Conservation (phyloP, 2,797 vertebrate species). For the Pyrrhura leucotis region DNA sequence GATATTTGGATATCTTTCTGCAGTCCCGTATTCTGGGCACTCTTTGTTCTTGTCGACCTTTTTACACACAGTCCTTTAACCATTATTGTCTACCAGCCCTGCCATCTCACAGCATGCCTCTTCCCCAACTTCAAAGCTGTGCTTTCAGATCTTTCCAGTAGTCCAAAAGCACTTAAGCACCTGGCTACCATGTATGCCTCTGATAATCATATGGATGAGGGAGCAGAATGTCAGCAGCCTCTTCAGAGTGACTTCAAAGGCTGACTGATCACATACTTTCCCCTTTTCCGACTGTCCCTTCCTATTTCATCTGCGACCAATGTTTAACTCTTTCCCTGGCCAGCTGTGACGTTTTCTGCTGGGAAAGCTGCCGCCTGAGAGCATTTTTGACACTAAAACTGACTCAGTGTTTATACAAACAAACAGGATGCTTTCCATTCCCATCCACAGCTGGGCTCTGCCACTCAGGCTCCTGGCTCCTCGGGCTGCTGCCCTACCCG, state of each 20-base stretch:
- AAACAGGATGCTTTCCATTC: conserved; percentile 53
- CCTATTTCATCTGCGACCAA: neutral
- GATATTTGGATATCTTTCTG: neutral
- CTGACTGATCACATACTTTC: neutral
- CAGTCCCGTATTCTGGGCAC: neutral
- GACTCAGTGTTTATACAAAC: conserved; percentile 47
- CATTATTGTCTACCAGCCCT: neutral
- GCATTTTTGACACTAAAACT: neutral
- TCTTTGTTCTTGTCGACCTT: neutral
- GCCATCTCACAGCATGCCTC: neutral
- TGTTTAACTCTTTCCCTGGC: neutral
- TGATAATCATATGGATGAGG: neutral
- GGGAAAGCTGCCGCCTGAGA: neutral
- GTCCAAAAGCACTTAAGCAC: neutral
- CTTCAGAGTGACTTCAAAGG: neutral
- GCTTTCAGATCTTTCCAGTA: neutral
- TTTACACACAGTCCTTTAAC: neutral
- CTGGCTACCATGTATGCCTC: rapidly evolving
- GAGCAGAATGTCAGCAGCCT: neutral
- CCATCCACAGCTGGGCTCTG: conserved; percentile 31
- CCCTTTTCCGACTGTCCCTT: neutral
- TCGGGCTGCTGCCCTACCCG: neutral
- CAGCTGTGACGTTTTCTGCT: neutral
- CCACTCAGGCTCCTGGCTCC: neutral
- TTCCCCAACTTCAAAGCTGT: neutral